Conservation (phyloP, 1,140 invertebrate species). For the Drosophila cardini region DNA sequence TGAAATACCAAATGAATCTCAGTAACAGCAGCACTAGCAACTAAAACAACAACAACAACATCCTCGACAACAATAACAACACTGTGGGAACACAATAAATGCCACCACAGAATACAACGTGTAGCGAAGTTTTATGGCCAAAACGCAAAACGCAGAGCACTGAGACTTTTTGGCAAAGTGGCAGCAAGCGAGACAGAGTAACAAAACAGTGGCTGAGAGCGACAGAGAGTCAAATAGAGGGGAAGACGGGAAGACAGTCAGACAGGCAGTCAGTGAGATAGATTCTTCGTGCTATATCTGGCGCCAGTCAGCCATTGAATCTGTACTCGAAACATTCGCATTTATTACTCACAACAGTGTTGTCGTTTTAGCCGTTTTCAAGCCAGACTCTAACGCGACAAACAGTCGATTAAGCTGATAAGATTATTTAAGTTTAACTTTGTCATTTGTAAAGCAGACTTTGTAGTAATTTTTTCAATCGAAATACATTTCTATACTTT, state of each 20-base stretch:
- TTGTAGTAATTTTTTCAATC: too few species aligned
- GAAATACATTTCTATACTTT: too few species aligned
- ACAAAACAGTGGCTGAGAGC: too few species aligned
- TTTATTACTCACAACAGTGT: conserved; percentile 7
- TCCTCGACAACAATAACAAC: conserved; percentile 11
- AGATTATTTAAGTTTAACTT: too few species aligned
- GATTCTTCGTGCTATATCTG: background rate
- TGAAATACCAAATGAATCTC: conserved; percentile 55
- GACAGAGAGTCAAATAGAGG: background rate
- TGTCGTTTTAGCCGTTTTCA: background rate
- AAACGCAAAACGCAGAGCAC: background rate
- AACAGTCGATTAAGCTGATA: too few species aligned
- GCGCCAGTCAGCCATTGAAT: conserved; percentile 2
- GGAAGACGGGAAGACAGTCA: background rate
- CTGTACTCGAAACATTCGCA: background rate
- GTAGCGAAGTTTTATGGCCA: conserved; percentile 34
- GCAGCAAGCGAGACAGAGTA: background rate
- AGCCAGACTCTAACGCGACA: too few species aligned
- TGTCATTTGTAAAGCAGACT: too few species aligned
- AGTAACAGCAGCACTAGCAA: conserved; percentile 12
- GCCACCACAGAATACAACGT: conserved; percentile 26
- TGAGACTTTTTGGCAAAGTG: background rate
- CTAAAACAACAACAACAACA: conserved; percentile 1
- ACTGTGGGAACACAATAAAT: conserved; percentile 31
- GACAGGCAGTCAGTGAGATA: background rate